Percentiles rank a stretch among this genome's conserved stretches.
Conservation (phyloP, 1,140 invertebrate species). For the Eubasilissa regina region DNA sequence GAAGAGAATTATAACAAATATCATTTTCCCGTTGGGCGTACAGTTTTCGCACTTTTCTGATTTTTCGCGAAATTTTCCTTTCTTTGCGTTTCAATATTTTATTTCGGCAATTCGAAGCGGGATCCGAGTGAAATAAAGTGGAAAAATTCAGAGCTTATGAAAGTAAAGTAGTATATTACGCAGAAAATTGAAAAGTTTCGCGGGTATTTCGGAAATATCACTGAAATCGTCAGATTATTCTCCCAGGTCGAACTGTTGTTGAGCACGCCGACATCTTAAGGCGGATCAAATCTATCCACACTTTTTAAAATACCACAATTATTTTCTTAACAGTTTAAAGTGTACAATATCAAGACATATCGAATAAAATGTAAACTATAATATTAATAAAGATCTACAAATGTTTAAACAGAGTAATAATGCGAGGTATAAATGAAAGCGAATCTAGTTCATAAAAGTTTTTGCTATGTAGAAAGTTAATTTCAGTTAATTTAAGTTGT, state of each 20-base stretch:
- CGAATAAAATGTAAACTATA: too few relatives aligned
- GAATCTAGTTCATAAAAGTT: too few relatives aligned
- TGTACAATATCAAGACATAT: too few relatives aligned
- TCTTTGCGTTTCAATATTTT: constrained; percentile 38
- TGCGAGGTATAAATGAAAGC: too few relatives aligned
- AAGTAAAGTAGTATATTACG: constrained; percentile 37
- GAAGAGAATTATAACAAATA: constrained; percentile 24
- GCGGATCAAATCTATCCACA: too few relatives aligned
- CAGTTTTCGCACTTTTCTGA: constrained; percentile 5
- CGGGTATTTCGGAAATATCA: background rate
- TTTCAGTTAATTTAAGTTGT: too few relatives aligned
- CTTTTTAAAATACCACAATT: too few relatives aligned
- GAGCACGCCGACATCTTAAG: too few relatives aligned
- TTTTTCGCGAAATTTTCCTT: constrained; percentile 19
- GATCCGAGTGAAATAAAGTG: constrained; percentile 36
- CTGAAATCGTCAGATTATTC: constrained; percentile 12
- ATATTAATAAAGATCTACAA: too few relatives aligned
- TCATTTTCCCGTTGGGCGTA: background rate
- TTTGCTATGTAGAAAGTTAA: too few relatives aligned
- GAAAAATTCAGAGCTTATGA: constrained; percentile 37
- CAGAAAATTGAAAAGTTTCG: constrained; percentile 23
- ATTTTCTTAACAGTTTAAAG: too few relatives aligned
- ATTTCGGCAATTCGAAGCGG: constrained; percentile 33
- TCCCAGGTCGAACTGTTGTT: constrained; percentile 24
- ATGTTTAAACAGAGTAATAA: too few relatives aligned